phyloP scores from a whole-genome alignment of 2,888 invertebrate species.

The Nephrotoma appendiculata region DNA sequence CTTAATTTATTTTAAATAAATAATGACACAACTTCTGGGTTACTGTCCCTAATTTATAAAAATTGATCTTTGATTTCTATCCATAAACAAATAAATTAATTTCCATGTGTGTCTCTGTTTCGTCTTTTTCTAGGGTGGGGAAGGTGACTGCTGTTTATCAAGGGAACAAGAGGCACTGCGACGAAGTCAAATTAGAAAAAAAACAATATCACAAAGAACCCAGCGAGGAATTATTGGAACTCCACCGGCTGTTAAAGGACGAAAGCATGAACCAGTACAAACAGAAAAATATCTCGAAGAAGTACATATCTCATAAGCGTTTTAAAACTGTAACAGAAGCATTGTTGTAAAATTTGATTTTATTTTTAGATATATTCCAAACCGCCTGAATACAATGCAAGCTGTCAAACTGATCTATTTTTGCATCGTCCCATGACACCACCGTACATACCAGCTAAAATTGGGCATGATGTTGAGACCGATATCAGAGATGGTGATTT shows the following conservation, averaged over 20 bases:
- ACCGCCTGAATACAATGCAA: slow-evolving; percentile 56
- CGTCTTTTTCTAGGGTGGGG: slow-evolving; percentile 27
- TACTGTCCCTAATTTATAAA: background rate
- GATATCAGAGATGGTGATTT: slow-evolving; percentile 88
- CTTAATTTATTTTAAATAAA: background rate
- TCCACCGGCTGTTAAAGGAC: slow-evolving; percentile 49
- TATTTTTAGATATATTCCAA: slow-evolving; percentile 43
- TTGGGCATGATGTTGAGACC: slow-evolving; percentile 65
- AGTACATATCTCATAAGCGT: slow-evolving; percentile 29
- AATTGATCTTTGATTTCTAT: background rate
- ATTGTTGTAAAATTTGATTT: slow-evolving; percentile 3
- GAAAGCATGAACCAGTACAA: slow-evolving; percentile 76
- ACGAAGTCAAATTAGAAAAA: slow-evolving; percentile 57
- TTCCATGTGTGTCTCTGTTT: background rate
- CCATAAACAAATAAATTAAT: background rate
- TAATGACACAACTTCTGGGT: background rate
- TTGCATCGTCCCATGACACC: slow-evolving; percentile 71
- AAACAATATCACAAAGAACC: slow-evolving; percentile 38
- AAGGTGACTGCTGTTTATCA: slow-evolving; percentile 19
- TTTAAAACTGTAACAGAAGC: slow-evolving; percentile 8
- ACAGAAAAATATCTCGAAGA: slow-evolving; percentile 84
- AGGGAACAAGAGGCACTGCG: slow-evolving; percentile 39
- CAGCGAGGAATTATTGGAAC: slow-evolving; percentile 35
- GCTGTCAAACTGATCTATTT: slow-evolving; percentile 79
- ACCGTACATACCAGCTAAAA: slow-evolving; percentile 60